Conservation (phyloP, 2,113 vertebrate genomes). For the Lynx canadensis region DNA sequence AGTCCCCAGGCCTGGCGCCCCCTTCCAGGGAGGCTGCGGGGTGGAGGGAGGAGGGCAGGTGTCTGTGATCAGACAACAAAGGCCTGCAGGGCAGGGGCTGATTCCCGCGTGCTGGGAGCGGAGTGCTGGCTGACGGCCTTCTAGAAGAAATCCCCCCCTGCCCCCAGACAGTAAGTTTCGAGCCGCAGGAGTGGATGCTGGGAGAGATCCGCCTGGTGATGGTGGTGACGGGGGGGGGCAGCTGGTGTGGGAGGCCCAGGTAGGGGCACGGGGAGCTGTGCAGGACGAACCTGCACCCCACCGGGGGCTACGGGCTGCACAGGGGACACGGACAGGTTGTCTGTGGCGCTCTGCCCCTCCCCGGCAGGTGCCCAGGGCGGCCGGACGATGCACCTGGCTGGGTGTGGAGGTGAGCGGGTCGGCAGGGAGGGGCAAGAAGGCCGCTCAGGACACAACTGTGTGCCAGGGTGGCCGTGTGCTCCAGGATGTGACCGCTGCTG, state of each 20-base stretch:
- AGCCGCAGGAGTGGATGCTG: accelerated
- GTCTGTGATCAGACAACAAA: accelerated
- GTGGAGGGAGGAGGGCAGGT: background rate
- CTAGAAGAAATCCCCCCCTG: background rate
- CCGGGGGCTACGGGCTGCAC: background rate
- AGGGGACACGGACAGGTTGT: accelerated
- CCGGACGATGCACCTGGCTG: accelerated
- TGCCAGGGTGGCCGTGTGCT: accelerated
- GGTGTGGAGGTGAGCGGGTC: accelerated
- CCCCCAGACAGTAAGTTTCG: background rate
- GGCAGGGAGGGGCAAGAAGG: too few relatives aligned
- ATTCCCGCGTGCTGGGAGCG: accelerated
- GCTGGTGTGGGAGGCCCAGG: accelerated
- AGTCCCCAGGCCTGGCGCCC: accelerated
- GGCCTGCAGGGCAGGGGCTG: background rate
- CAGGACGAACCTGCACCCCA: background rate
- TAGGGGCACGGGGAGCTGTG: accelerated
- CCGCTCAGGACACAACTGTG: accelerated
- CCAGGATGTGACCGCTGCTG: accelerated
- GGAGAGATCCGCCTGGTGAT: background rate
- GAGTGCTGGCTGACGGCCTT: accelerated
- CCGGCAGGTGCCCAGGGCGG: accelerated
- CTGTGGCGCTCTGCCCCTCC: accelerated
- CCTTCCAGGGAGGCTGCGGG: accelerated
- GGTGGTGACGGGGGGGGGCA: accelerated